Evolutionary conservation across 2,113 vertebrate species (phyloP).

Genomic region (Meles meles): DNA sequence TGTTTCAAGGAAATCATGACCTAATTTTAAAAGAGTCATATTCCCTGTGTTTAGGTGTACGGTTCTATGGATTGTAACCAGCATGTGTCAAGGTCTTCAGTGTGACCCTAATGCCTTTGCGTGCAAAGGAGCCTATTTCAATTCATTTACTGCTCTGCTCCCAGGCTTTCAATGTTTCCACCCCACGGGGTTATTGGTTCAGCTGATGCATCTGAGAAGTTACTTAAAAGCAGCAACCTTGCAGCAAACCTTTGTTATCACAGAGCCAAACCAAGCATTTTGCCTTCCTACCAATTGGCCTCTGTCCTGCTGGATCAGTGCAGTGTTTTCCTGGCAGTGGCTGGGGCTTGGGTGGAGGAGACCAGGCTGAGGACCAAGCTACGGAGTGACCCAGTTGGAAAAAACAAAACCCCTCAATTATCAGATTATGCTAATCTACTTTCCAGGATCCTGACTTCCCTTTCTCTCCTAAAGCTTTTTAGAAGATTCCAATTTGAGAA

Average conservation of each 20-base stretch:
- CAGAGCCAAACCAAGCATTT: not conserved
- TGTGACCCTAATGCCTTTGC: not conserved
- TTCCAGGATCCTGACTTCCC: not conserved
- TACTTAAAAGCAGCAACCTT: not conserved
- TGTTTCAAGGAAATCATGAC: not conserved
- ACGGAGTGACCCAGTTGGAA: not conserved
- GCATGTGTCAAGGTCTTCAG: not conserved
- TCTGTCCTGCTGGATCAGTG: not conserved
- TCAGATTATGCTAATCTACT: not conserved
- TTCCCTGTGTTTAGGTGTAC: not conserved
- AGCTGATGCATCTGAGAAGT: not conserved
- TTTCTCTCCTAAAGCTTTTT: not conserved
- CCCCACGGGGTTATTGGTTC: not conserved
- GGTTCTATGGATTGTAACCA: not conserved
- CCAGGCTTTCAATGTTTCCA: not conserved
- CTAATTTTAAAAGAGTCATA: not conserved
- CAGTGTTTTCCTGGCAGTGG: no score
- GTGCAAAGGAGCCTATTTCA: not conserved
- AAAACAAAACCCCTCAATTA: not conserved
- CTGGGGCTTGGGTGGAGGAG: not conserved
- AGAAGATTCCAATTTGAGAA: not conserved
- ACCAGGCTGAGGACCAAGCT: not conserved
- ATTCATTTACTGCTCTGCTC: not conserved
- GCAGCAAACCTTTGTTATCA: not conserved
- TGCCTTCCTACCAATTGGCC: not conserved